Evolutionary conservation across 2,888 invertebrate genomes (phyloP).

Genomic region (Kuschelorhynchus macadamiae): DNA sequence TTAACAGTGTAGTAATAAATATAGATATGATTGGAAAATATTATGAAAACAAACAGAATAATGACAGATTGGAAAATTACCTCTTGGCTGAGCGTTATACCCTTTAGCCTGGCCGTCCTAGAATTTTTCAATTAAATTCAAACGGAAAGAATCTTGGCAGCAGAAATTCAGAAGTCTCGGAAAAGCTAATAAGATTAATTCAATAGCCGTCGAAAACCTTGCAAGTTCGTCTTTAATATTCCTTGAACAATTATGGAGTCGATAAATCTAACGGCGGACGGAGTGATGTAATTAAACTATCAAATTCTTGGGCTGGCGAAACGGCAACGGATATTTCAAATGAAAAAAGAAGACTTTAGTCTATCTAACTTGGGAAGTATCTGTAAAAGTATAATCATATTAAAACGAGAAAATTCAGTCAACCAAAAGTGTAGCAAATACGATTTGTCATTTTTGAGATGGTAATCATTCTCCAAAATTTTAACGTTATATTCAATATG

Average conservation of each 20-base stretch:
- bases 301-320: constrained; percentile 36
- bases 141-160: constrained; percentile 30
- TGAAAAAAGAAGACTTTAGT: constrained; percentile 22
- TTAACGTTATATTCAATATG: too few species aligned
- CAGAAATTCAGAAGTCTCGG: constrained; percentile 30
- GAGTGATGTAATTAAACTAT: constrained; percentile 48
- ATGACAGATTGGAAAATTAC: too few species aligned
- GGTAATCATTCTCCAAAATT: too few species aligned
- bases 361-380: too few species aligned
- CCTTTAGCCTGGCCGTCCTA: constrained; percentile 31
- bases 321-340: constrained; percentile 23
- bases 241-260: constrained; percentile 53
- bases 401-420: too few species aligned
- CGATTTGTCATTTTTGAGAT: too few species aligned
- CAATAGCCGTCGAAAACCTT: constrained; percentile 53
- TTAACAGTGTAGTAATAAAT: too few species aligned
- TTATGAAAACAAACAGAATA: too few species aligned
- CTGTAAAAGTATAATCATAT: too few species aligned
- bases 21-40: too few species aligned
- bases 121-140: constrained; percentile 42
- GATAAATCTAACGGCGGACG: constrained; percentile 51
- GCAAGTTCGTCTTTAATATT: constrained; percentile 51
- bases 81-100: constrained; percentile 7
- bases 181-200: constrained; percentile 53
- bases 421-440: too few species aligned